These are phyloP conservation scores for Drosophila lacteicornis DNA, from an alignment of 1,140 invertebrate species.

Conservation along the genomic window DNA sequence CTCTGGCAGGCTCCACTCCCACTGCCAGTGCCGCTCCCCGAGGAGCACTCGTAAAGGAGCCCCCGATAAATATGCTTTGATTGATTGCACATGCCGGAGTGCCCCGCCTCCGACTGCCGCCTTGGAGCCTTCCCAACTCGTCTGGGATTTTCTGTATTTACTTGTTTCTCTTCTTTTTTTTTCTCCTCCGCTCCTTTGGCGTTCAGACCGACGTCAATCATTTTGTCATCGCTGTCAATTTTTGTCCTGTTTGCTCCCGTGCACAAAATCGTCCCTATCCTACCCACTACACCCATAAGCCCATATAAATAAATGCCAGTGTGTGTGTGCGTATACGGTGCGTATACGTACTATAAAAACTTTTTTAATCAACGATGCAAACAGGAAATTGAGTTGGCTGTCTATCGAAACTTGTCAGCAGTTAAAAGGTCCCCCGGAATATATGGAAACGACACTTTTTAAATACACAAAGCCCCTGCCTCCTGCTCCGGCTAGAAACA, in stretches of 20 bases:
- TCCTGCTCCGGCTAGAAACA: no score
- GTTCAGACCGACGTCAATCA: slow-evolving; percentile 68
- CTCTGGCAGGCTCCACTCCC: slow-evolving; percentile 90
- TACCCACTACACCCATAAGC: background rate
- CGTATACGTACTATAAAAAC: slow-evolving; percentile 18
- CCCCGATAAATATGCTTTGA: slow-evolving; percentile 62
- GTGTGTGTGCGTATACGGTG: slow-evolving; percentile 1
- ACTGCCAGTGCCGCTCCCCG: slow-evolving; percentile 87
- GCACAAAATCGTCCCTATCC: slow-evolving; percentile 31
- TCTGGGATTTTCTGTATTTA: slow-evolving; percentile 46
- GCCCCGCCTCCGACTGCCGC: background rate
- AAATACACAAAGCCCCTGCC: no score
- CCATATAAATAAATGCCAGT: slow-evolving; percentile 1
- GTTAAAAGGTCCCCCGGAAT: slow-evolving; percentile 4
- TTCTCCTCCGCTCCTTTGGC: background rate
- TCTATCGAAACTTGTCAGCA: slow-evolving; percentile 8
- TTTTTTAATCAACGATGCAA: slow-evolving; percentile 18
- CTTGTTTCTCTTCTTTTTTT: background rate
- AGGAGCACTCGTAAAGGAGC: slow-evolving; percentile 17
- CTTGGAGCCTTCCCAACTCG: background rate
- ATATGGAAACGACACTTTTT: slow-evolving; percentile 4
- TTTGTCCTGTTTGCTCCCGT: slow-evolving; percentile 34
- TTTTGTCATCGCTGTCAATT: slow-evolving; percentile 72
- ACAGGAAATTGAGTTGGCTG: slow-evolving; percentile 19
- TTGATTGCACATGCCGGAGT: slow-evolving; percentile 52